Base-by-base conservation (phyloP, 2,113 vertebrate genomes). In the Plecturocebus donacophilus region DNA sequence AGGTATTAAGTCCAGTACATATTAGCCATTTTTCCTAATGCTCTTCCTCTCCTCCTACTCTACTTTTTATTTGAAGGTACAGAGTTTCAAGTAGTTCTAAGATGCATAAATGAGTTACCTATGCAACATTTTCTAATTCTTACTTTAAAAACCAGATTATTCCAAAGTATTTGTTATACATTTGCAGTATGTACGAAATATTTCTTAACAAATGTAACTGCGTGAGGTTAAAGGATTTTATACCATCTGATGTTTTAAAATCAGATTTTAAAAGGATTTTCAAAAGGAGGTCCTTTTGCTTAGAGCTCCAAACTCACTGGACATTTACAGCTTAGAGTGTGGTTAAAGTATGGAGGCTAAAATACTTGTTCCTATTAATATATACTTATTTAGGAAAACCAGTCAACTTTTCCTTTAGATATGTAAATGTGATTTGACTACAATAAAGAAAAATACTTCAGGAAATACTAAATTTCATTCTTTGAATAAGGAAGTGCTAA, bases 401-500 rank as follows among this genome's bases (percentile, higher is more conserved):
- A 82, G 45, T 87, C 68, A 91, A 68, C 3, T 13, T 90, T 87
- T 49, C 3, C 13, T 86, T 90, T 19, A 94, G 49, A 70, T 68
- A 90, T 32, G 0, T 75, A 42, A 49, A 84, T 91, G 61, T 87
- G 27, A 91, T 58, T 95, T 38, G 91, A 82, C 13, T 54, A 14
- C 73, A 94, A 66, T 70, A 49, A 94, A 89, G 61, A 75, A 93
- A 92, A 40, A 94, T 45, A 73, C 10, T 80, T 94, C 23, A 94
- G 42, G 30, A 56, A 93, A 82, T 45, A 89, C 21, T 27, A 86
- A 5, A 38, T 81, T 91, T 84, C 81, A 10, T 82, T 84, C 58
- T 52, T 21, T 81, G 58, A 25, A 66, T 56, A 83, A 68, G 21
- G 87, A 16, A 92, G 27, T 45, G 80, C 92, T 88, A 45, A 86